Evolutionary conservation across 2,113 vertebrate genomes (phyloP).

Genomic region (Genyomyrus donnyi): DNA sequence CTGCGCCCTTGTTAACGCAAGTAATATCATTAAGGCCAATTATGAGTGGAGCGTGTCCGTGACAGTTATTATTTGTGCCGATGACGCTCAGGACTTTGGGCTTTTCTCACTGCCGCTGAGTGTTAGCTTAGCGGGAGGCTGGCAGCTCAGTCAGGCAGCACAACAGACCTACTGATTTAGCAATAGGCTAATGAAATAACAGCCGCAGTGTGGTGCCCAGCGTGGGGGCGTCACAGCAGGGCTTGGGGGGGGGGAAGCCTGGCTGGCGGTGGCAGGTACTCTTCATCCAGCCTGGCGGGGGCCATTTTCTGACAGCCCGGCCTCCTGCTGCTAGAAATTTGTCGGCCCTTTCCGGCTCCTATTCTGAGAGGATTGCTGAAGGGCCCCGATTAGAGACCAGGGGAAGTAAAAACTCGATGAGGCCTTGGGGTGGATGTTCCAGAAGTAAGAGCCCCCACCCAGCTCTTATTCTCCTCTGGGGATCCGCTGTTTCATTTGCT

Average conservation of each 20-base stretch:
- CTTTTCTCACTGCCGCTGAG: conserved; percentile 33
- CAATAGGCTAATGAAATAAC: conserved; percentile 77
- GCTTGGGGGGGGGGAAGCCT: conserved; percentile 54
- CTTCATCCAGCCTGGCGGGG: conserved; percentile 70
- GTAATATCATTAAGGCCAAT: conserved; percentile 7
- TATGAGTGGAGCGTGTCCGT: not conserved
- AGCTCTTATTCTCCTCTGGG: conserved; percentile 73
- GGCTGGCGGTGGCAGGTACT: conserved; percentile 72
- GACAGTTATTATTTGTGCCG: conserved; percentile 32
- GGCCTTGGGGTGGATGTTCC: conserved; percentile 59
- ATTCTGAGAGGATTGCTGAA: conserved; percentile 66
- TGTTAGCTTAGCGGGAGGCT: conserved; percentile 33
- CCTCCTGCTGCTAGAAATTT: conserved; percentile 90
- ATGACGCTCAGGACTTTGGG: conserved; percentile 38
- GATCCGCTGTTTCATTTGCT: not conserved
- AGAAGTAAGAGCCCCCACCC: conserved; percentile 61
- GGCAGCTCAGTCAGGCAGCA: conserved; percentile 33
- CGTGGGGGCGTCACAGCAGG: conserved; percentile 65
- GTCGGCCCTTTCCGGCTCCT: conserved; percentile 68
- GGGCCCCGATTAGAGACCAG: conserved; percentile 64
- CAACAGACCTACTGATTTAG: conserved; percentile 61
- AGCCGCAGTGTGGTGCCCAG: conserved; percentile 72
- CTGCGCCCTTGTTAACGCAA: not conserved
- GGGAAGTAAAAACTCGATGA: conserved; percentile 92
- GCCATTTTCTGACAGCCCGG: conserved; percentile 43